Evolutionary conservation across 2,888 invertebrate species (phyloP), one percentile per base, ranked within the genome.

Genomic region (Habroteleia sp.): DNA sequence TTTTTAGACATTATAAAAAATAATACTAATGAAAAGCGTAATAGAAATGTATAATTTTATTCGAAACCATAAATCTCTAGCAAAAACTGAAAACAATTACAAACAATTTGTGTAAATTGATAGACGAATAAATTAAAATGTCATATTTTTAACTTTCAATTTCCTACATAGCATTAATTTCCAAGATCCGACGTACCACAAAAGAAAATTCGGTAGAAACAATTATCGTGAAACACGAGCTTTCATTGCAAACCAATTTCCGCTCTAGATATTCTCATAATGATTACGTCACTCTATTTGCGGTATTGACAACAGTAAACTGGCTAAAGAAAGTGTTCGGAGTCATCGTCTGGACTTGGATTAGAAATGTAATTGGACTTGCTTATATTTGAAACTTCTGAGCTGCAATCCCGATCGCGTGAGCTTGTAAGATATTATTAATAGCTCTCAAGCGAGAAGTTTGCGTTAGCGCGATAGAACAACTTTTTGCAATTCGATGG

Each of bases 301-400:
- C 33, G 7, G 33, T 33, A 20, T 48, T 33, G 33, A 48, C 7
- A 11, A 25, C 35, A 37, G 17, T 23, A 37, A 35, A 35, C 25
- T 11, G 35, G 10, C 5, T 13, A 14, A 39, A 29, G 41, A 54
- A 37, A 29, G 41, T 50, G 35, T 14, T n/a, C 27, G n/a, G 29
- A 54, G 29, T 54, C 54, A 54, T 54, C 56, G 56, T 39, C 17
- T 42, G 39, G 39, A 39, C 25, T 39, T 54, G 39, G 54, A 54
- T 54, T 54, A 39, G 56, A 29, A 42, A 56, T 42, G 56, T 11
- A 56, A 56, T 56, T 56, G 56, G 56, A 56, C 41, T 31, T 42
- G 56, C 41, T 56, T 42, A 41, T 31, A 42, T 56, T 56, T 31
- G 56, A 56, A 37, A 56, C 41, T 1, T 5, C 31, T 25, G 27